A percentile compares a stretch with the other conserved stretches of the same genome.
These are phyloP conservation scores for Phalacrocorax pelagicus DNA, from an alignment of 2,113 vertebrate genomes.

Conservation along the genomic window DNA sequence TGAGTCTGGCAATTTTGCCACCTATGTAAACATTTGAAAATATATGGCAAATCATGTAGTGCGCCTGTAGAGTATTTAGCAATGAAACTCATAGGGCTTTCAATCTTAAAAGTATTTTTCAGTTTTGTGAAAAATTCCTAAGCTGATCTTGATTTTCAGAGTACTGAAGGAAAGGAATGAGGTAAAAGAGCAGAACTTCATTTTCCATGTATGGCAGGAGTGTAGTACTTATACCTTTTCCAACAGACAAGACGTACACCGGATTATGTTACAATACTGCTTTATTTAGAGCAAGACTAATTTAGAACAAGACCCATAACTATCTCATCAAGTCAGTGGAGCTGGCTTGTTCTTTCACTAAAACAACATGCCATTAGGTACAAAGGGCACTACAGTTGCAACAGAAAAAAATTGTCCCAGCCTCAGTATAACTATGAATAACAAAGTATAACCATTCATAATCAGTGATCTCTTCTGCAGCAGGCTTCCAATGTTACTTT, in stretches of 20 bases:
- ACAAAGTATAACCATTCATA: not conserved
- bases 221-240: not conserved
- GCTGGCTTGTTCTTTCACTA: accelerated
- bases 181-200: not conserved
- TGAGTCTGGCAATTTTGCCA: not conserved
- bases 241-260: not conserved
- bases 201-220: not conserved
- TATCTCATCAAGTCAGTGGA: not conserved
- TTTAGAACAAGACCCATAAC: not conserved
- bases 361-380: not conserved
- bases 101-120: not conserved
- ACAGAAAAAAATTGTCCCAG: not conserved
- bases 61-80: not conserved
- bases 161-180: not conserved
- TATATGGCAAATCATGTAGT: not conserved
- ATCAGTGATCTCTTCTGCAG: not conserved
- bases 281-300: not conserved
- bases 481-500: not conserved
- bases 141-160: not conserved
- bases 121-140: not conserved
- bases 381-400: not conserved
- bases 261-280: not conserved
- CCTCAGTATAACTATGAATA: not conserved
- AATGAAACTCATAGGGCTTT: not conserved
- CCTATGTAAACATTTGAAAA: not conserved